Base-by-base conservation (phyloP, 2,888 invertebrate species). In the Pinctada fucata region DNA sequence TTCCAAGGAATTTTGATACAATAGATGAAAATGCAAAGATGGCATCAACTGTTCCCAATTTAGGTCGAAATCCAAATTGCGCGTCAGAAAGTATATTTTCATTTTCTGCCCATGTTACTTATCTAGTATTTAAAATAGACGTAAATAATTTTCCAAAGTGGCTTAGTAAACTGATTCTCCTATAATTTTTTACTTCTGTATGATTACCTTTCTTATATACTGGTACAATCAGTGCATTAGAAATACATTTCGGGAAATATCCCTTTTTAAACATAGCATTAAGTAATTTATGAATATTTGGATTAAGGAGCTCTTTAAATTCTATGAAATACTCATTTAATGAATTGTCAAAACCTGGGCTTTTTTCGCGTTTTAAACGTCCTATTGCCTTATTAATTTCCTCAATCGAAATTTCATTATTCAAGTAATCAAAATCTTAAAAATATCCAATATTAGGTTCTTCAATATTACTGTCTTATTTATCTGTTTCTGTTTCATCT, bases 81-180 rank as follows among this genome's bases (percentile, higher is more conserved):
- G 66, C 65, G 16, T 79, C 71, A 31, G 10, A 52, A 10, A 67
- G 45, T n/a, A 50, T 49, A 49, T 58, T 48, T 58, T 75, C 48
- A 47, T 72, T 64, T 31, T 72, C 69, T 16, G 13, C 16, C 71
- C 70, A 79, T 3, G 3, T n/a, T 13, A 47, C 16, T 49, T 76
- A 47, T 66, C 75, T 63, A 58, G 75, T 76, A 72, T 79, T 79
- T 58, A 76, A 50, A n/a, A n/a, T n/a, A n/a, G n/a, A n/a, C n/a
- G n/a, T n/a, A n/a, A n/a, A n/a, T n/a, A n/a, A n/a, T n/a, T 79
- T 76, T n/a, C 72, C 71, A 47, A 78, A 13, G 58, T 50, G 50
- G 50, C 65, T 64, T 5, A 79, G 31, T 64, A 79, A 58, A 6
- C 72, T 68, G n/a, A 75, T 79, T 4, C 79, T 75, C 13, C 79